Conservation (phyloP, 2,797 vertebrate species). For the Lacerta viridis region DNA sequence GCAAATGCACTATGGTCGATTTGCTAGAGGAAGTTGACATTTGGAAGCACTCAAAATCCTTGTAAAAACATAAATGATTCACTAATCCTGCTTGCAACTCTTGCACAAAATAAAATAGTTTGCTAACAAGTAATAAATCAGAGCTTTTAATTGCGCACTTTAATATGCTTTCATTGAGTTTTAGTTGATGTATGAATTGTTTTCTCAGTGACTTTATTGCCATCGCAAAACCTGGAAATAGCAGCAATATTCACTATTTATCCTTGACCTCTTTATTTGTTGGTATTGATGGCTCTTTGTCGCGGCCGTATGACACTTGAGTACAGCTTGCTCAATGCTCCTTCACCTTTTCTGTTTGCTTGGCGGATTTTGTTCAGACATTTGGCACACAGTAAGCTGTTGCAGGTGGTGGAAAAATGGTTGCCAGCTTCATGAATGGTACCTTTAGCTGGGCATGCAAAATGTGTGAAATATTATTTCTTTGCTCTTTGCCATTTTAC, state of each 20-base stretch:
- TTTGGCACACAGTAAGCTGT: not conserved
- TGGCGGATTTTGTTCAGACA: not conserved
- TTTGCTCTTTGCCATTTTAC: too few relatives aligned
- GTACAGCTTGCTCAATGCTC: not conserved
- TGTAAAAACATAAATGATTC: slow-evolving; percentile 2
- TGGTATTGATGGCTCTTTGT: not conserved
- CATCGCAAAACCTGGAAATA: not conserved
- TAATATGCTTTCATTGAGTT: not conserved
- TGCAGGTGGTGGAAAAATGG: too few relatives aligned
- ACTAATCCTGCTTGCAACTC: not conserved
- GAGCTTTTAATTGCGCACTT: not conserved
- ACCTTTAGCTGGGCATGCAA: too few relatives aligned
- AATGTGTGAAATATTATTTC: too few relatives aligned
- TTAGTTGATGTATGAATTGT: not conserved
- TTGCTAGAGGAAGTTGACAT: not conserved
- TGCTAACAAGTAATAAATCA: not conserved
- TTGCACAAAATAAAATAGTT: slow-evolving; percentile 6
- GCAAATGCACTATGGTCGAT: not conserved
- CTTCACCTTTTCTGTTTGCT: not conserved
- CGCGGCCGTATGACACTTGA: not conserved
- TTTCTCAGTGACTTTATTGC: not conserved
- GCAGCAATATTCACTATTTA: not conserved
- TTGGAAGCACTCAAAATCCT: slow-evolving; percentile 8
- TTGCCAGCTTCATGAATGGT: too few relatives aligned
- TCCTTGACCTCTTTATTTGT: not conserved